These are phyloP conservation scores for Lagopus leucura DNA, from an alignment of 2,113 vertebrate species.

Conservation along the genomic window DNA sequence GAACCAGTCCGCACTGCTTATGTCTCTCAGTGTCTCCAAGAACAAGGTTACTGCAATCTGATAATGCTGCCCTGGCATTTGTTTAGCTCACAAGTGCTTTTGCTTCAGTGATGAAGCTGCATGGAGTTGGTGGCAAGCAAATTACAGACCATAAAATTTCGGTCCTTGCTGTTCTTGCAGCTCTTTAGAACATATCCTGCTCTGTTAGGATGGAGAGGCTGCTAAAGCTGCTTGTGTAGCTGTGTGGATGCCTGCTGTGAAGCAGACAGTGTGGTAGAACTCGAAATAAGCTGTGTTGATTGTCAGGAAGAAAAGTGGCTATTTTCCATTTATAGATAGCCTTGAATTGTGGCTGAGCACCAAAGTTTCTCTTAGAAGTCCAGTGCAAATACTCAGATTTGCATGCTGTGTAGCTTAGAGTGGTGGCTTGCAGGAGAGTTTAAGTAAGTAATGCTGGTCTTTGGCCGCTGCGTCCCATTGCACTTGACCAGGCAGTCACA, in stretches of 20 bases:
- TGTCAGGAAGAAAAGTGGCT: neutral
- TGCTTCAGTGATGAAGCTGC: neutral
- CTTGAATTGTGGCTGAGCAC: neutral
- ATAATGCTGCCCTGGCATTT: neutral
- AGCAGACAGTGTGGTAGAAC: neutral
- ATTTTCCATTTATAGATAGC: neutral
- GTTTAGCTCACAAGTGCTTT: neutral
- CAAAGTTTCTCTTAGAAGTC: neutral
- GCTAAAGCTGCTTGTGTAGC: neutral
- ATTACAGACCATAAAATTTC: fast-evolving
- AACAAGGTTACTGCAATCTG: slow-evolving; percentile 7
- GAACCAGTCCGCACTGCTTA: fast-evolving
- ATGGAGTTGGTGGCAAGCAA: neutral
- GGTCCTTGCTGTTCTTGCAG: neutral
- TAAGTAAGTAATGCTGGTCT: neutral
- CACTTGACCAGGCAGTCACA: neutral
- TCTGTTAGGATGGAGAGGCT: neutral
- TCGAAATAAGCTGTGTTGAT: neutral
- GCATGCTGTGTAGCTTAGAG: fast-evolving
- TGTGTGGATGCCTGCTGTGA: neutral
- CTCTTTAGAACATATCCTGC: neutral
- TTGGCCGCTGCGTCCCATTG: neutral
- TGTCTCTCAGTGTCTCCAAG: neutral
- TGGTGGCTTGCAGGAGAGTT: neutral
- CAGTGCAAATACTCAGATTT: neutral